Evolutionary conservation across 2,113 vertebrate species (phyloP), one percentile per base, ranked within the genome.

Genomic region (Jacana jacana): DNA sequence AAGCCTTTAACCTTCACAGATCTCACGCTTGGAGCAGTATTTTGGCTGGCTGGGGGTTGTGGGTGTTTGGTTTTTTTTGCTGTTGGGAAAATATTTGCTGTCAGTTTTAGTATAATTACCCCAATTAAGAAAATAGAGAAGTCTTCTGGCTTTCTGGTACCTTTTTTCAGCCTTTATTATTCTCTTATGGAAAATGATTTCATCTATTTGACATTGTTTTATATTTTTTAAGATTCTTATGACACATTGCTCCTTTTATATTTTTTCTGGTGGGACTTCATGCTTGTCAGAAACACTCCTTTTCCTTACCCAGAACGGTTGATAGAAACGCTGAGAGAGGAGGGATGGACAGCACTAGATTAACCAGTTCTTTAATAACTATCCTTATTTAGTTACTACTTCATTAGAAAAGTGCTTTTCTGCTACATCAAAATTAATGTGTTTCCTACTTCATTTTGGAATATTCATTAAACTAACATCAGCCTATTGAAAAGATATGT

Each of bases 1-100:
- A 65, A 94, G 88, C 28, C 65, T 93, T 91, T 87, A 61, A 91
- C 83, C 83, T 93, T 96, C 93, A 92, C 31, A 77, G 39, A 80
- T 61, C 48, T 94, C 44, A 39, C 16, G 44, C 39, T 84, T 19
- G 54, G 65, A 68, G 69, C 0, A 0, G 15, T 46, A 42, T 65
- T 92, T 84, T 75, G 27, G 30, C 73, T 91, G 35, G 16, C 65
- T 92, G 42, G 30, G 4, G 4, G 55, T 78, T 81, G 60, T 42
- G 76, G 40, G 54, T 70, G 44, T 17, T 17, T 40, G 20, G 24
- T 27, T 24, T 27, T 39, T 95, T 90, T 95, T 93, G 83, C 73
- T 70, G 33, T 44, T 57, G 77, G 48, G 70, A 73, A 94, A 96
- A 78, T 48, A 92, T 24, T 91, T 84, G 44, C 35, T 58, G 52